Conservation (phyloP, 2,888 invertebrate species). For the Stenchaetothrips biformis region DNA sequence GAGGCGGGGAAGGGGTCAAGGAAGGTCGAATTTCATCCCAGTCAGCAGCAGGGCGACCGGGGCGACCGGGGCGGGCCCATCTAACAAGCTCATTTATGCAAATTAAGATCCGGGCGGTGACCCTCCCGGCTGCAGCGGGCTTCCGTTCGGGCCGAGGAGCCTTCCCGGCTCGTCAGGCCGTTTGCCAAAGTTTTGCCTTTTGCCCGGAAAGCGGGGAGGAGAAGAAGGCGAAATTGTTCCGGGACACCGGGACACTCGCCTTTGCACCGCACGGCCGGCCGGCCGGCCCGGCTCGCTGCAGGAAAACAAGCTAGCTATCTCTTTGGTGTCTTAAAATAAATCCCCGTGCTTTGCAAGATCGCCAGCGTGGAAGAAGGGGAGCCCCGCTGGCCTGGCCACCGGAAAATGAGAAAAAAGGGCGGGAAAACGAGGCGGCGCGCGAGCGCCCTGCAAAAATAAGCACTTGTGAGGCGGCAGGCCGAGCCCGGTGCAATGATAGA, state of each 20-base stretch:
- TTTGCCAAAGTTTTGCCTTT: too few species aligned
- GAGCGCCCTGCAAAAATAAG: too few species aligned
- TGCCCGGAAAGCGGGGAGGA: too few species aligned
- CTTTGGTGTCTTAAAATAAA: slow-evolving; percentile 11
- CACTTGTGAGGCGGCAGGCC: too few species aligned
- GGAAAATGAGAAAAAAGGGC: slow-evolving; percentile 16
- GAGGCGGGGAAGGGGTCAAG: not conserved
- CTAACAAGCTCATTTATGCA: slow-evolving; percentile 23
- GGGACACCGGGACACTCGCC: too few species aligned
- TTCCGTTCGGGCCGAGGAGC: too few species aligned
- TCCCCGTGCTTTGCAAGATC: not conserved
- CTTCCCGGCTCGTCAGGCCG: too few species aligned
- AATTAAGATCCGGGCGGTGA: not conserved
- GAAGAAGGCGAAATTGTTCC: too few species aligned
- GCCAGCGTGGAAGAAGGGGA: not conserved
- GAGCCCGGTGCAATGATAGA: too few species aligned
- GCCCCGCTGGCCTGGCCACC: not conserved
- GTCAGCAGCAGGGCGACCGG: not conserved
- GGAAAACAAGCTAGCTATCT: not conserved
- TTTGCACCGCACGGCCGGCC: too few species aligned
- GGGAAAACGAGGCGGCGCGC: too few species aligned
- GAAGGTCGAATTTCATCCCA: slow-evolving; percentile 19
- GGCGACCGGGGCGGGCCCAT: not conserved
- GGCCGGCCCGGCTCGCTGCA: not conserved
- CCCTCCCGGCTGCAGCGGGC: too few species aligned